Conservation (phyloP, 2,888 invertebrate species). For the Polyommatus icarus region DNA sequence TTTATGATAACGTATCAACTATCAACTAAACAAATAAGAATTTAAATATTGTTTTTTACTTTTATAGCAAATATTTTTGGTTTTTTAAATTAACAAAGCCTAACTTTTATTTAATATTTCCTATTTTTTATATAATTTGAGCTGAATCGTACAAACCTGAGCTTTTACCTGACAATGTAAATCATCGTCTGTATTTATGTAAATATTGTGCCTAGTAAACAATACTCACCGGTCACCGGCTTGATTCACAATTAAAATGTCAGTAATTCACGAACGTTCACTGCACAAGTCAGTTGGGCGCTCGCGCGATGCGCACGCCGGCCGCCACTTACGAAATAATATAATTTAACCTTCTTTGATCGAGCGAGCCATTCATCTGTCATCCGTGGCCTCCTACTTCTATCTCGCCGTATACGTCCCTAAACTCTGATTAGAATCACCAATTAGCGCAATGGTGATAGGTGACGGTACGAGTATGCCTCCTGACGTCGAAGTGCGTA, state of each 20-base stretch:
- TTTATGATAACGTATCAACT: no score
- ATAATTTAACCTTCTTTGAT: constrained; percentile 30
- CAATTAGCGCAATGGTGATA: not conserved
- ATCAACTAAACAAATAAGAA: no score
- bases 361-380: constrained; percentile 33
- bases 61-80: no score
- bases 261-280: constrained; percentile 13
- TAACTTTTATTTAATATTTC: no score
- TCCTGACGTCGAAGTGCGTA: no score
- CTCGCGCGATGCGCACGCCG: constrained; percentile 24
- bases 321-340: constrained; percentile 29
- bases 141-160: no score
- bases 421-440: constrained; percentile 31
- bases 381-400: constrained; percentile 32
- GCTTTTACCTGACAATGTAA: no score
- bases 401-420: constrained; percentile 29
- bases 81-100: no score
- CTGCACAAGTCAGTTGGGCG: not conserved
- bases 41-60: no score
- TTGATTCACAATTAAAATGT: not conserved
- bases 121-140: no score
- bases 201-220: not conserved
- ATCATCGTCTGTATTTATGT: not conserved
- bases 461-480: not conserved
- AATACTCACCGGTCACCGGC: constrained; percentile 23